phyloP scores from a whole-genome alignment of 30 jellyfish, hydroid and myxozoan genomes.

The Rhopilema esculentum region DNA sequence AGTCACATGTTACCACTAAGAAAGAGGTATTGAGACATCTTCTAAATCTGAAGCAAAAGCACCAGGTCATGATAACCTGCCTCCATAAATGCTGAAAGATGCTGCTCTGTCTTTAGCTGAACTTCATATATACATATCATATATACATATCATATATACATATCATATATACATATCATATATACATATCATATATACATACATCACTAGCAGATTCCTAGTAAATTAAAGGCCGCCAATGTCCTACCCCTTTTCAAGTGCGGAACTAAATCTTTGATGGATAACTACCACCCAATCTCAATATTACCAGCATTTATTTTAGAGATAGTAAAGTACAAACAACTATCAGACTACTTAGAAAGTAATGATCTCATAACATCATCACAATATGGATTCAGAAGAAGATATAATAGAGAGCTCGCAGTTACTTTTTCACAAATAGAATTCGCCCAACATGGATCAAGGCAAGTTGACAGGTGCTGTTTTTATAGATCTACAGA shows the following conservation, averaged over 20 bases:
- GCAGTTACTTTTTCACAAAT: constrained; percentile 64
- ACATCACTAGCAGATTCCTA: constrained; percentile 53
- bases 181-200: constrained; percentile 44
- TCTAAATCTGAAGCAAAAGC: constrained; percentile 61
- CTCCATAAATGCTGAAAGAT: constrained; percentile 72
- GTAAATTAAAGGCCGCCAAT: constrained; percentile 54
- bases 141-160: constrained; percentile 38
- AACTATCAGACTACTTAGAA: constrained; percentile 67
- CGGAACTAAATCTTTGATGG: constrained; percentile 48
- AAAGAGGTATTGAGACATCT: constrained; percentile 27
- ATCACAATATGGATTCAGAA: constrained; percentile 65
- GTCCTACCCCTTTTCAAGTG: constrained; percentile 68
- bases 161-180: constrained; percentile 33
- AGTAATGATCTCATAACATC: constrained; percentile 57
- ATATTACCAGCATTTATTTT: constrained; percentile 62
- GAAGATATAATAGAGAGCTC: constrained; percentile 61
- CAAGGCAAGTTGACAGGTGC: constrained; percentile 77
- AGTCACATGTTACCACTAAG: too few species aligned
- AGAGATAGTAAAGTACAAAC: constrained; percentile 58
- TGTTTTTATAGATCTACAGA: constrained; percentile 54
- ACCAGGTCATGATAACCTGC: constrained; percentile 73
- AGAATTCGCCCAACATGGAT: constrained; percentile 62
- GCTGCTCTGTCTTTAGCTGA: constrained; percentile 66
- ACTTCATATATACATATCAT: constrained; percentile 51
- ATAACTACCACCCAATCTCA: constrained; percentile 67